phyloP scores from a whole-genome alignment of 2,888 invertebrate species.

The Pandemis heparana region DNA sequence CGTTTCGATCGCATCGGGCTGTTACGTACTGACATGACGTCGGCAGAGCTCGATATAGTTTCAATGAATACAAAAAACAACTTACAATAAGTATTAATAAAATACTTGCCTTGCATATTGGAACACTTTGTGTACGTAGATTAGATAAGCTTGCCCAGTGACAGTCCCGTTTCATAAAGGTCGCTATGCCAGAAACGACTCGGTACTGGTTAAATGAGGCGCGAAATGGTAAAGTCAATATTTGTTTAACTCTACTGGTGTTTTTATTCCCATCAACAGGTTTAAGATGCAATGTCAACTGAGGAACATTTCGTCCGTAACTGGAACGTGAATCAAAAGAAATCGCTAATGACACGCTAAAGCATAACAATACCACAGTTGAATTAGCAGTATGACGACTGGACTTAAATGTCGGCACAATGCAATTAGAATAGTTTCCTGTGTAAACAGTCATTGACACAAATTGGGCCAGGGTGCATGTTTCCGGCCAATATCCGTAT shows the following conservation, averaged over 20 bases:
- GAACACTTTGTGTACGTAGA: not conserved
- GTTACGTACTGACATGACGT: slow-evolving; percentile 12
- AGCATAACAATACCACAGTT: slow-evolving; percentile 4
- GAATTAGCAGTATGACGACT: slow-evolving; percentile 2
- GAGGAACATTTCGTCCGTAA: slow-evolving; percentile 4
- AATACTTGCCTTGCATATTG: not conserved
- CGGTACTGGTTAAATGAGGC: not conserved
- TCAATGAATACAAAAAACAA: not conserved
- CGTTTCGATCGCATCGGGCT: slow-evolving; percentile 23
- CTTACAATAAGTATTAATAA: not conserved
- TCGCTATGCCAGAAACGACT: not conserved
- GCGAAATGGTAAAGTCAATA: slow-evolving; percentile 3
- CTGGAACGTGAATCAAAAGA: slow-evolving; percentile 7
- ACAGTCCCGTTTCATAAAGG: not conserved
- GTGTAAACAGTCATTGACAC: slow-evolving; percentile 72
- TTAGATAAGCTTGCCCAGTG: not conserved
- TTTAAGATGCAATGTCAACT: not conserved
- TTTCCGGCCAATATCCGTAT: slow-evolving; percentile 78
- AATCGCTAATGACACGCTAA: slow-evolving; percentile 10
- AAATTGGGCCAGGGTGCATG: slow-evolving; percentile 71
- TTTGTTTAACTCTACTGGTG: not conserved
- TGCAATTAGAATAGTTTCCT: slow-evolving; percentile 63
- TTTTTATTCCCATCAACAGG: slow-evolving; percentile 7
- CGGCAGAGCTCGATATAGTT: not conserved
- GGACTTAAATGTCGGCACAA: slow-evolving; percentile 27